phyloP scores from a whole-genome alignment of 2,113 vertebrate species.

The Chelonoidis abingdonii region DNA sequence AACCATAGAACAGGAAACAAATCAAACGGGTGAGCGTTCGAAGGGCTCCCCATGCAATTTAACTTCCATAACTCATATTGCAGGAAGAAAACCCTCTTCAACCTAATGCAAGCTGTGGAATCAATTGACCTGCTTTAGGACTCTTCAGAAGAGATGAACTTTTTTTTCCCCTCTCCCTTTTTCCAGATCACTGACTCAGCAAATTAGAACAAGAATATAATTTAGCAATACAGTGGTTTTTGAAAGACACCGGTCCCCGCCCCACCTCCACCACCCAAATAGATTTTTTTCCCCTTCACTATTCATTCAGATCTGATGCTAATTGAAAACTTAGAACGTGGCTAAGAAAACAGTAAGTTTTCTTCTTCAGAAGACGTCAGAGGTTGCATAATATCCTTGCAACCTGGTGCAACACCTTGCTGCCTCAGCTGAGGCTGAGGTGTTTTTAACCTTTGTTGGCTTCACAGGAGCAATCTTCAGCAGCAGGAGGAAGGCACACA shows the following conservation, averaged over 20 bases:
- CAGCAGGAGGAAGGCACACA: not conserved
- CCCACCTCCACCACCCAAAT: conserved; percentile 49
- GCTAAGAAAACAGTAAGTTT: not conserved
- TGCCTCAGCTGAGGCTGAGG: not conserved
- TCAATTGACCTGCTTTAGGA: conserved; percentile 70
- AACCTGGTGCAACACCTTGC: fast-evolving
- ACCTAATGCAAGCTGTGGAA: not conserved
- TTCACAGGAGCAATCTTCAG: not conserved
- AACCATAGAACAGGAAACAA: fast-evolving
- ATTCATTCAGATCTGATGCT: conserved; percentile 66
- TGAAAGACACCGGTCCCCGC: conserved; percentile 64
- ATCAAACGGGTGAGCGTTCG: fast-evolving
- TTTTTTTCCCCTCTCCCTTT: conserved; percentile 70
- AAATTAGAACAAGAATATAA: conserved; percentile 79
- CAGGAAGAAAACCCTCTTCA: not conserved
- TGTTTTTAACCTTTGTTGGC: not conserved
- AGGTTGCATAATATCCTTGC: not conserved
- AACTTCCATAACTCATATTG: fast-evolving
- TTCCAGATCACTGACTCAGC: conserved; percentile 79
- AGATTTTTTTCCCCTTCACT: conserved; percentile 41
- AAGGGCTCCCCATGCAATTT: not conserved
- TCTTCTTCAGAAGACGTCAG: not conserved
- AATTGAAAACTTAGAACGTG: conserved; percentile 46
- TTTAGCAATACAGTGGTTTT: conserved; percentile 75
- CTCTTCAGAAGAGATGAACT: conserved; percentile 69